Base-by-base conservation (phyloP, 2,113 vertebrate genomes). In the Cryptomyrus ogoouensis region DNA sequence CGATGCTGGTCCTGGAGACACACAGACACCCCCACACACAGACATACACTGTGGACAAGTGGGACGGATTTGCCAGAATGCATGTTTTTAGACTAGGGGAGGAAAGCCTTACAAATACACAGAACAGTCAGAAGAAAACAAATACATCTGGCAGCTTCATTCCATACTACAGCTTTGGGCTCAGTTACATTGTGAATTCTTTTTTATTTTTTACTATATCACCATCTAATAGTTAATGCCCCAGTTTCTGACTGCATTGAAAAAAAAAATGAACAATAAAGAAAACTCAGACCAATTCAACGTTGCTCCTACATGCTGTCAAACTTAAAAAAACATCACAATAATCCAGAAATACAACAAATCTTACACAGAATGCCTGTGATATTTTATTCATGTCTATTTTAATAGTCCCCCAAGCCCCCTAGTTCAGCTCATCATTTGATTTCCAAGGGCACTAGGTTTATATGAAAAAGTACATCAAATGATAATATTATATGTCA, bases 161-260 rank as follows among this genome's bases (percentile, higher is more conserved):
- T 70, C 3, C 62, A 31, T 70, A 31, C 62, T 70, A 13, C n/a
- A 31, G 62, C 62, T 70, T 13, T 70, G 62, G 62, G 3, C 62
- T 70, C n/a, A 27, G 10, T 27, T 70, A 70, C n/a, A 70, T 70
- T 95, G 94, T 96, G 94, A 96, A 97, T 97, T 97, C 66, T 47
- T 47, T 66, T 70, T 70, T 70, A 70, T 70, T 70, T 31, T 70
- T 70, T 31, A 70, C 62, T 31, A 70, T 70, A 70, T 31, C n/a
- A 13, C 62, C 62, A 70, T 27, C 62, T 70, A 70, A 70, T 70
- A 70, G 62, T 70, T 27, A 70, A 70, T 31, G 62, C 62, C n/a
- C 62, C 62, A 70, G 62, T 70, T 70, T 70, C n/a, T 31, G 62
- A 31, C n/a, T 70, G 62, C n/a, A 13, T 70, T 70, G n/a, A 31